Evolutionary conservation across 2,797 vertebrate genomes (phyloP), one percentile per base, ranked within the genome.

Genomic region (Botia kubotai): DNA sequence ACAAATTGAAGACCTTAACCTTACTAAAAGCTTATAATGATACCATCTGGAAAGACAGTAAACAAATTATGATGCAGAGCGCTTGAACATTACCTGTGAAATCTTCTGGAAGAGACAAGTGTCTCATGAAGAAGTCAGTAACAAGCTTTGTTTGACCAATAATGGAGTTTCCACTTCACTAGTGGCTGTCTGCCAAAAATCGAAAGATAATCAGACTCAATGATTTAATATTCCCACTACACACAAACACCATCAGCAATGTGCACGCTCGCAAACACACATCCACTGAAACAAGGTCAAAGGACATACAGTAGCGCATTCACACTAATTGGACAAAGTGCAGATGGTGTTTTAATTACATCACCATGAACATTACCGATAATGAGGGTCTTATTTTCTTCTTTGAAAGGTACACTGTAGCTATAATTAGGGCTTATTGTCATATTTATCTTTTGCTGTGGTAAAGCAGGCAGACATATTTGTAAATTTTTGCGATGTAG

Each of bases 301-400:
- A 82, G 87, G 69, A 43, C 58, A 70, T 14, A 65, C n/a, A 77
- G 68, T 29, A 72, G 43, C 80, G 79, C 67, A 80, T 63, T 76
- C 83, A 73, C 71, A 50, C 88, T 91, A 92, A 93, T 89, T 92
- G 84, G 88, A 89, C 81, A 86, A 81, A 89, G 75, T 80, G 87
- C 83, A 86, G 82, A 90, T 86, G 85, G 81, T 88, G 83, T 89
- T 83, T 88, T 92, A 92, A 92, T 93, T 89, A 88, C 87, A 93
- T 91, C 81, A 89, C 77, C 85, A 84, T 33, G 82, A 88, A 90
- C 46, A 48, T 68, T 82, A 86, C 60, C 81, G 83, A 87, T 91
- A 90, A 92, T 90, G 81, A 89, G 85, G 77, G 13, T 60, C 81
- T 73, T 83, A 78, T 87, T 68, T 53, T 80, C 57, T 80, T 80